Conservation (phyloP, 2,888 invertebrate species). For the Mythimna lalbum region DNA sequence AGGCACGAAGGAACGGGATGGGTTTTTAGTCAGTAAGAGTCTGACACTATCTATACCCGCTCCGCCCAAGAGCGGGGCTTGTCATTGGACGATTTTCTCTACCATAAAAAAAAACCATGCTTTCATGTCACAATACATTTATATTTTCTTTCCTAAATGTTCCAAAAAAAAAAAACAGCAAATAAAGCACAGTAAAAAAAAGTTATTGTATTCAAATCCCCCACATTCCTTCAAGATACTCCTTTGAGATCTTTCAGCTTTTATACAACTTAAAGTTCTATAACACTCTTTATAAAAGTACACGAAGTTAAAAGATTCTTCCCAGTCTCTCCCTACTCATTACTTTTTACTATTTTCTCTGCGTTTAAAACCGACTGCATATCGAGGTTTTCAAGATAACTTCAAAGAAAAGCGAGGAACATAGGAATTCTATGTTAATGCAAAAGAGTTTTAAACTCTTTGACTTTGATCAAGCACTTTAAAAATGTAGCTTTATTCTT, state of each 20-base stretch:
- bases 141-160: no score
- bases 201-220: neutral
- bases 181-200: neutral
- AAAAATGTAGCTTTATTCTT: constrained; percentile 18
- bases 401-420: constrained; percentile 38
- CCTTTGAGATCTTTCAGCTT: constrained; percentile 23
- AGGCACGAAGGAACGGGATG: no score
- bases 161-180: no score
- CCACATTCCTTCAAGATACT: constrained; percentile 7
- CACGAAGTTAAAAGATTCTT: constrained; percentile 11
- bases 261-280: constrained; percentile 22
- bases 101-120: no score
- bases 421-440: constrained; percentile 43
- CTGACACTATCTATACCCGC: no score
- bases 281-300: constrained; percentile 19
- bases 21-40: no score
- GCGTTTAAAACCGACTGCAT: constrained; percentile 35
- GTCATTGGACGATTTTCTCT: no score
- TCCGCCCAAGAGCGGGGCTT: no score
- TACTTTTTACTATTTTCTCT: constrained; percentile 32
- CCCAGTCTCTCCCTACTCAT: constrained; percentile 9
- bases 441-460: constrained; percentile 34
- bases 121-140: no score
- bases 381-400: constrained; percentile 38
- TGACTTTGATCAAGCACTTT: constrained; percentile 36